phyloP scores from a whole-genome alignment of 1,140 invertebrate genomes.

The Cyphomyrmex costatus region DNA sequence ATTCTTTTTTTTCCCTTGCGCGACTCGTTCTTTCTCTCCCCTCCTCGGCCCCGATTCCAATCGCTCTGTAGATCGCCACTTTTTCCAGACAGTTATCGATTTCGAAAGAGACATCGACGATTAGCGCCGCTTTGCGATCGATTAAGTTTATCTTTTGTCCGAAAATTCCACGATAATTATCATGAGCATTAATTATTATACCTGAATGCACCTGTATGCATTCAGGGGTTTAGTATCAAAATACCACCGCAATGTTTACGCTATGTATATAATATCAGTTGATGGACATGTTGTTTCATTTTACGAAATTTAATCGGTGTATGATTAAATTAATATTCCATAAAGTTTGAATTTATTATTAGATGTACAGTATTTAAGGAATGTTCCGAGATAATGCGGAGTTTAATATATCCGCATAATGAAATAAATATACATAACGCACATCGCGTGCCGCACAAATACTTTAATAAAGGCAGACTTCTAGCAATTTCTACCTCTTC shows the following conservation, averaged over 20 bases:
- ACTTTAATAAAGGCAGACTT: not conserved
- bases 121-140: conserved; percentile 44
- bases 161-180: conserved; percentile 29
- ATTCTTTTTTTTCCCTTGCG: conserved; percentile 69
- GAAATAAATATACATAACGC: conserved; percentile 13
- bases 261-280: conserved; percentile 14
- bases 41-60: conserved; percentile 34
- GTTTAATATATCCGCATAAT: conserved; percentile 24
- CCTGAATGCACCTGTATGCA: not conserved
- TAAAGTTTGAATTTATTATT: conserved; percentile 50
- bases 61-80: conserved; percentile 58
- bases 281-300: conserved; percentile 31
- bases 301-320: conserved; percentile 44
- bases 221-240: conserved; percentile 12
- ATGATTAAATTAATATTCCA: conserved; percentile 50
- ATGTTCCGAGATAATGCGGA: conserved; percentile 49
- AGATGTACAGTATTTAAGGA: conserved; percentile 56
- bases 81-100: conserved; percentile 43
- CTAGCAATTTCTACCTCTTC: not conserved
- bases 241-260: conserved; percentile 25
- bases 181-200: conserved; percentile 31
- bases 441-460: not conserved
- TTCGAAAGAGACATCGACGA: conserved; percentile 28
- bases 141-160: conserved; percentile 31
- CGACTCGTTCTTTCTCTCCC: conserved; percentile 21